phyloP scores from a whole-genome alignment of 92 coral and sea anemone species.

The Meandrina meandrites region DNA sequence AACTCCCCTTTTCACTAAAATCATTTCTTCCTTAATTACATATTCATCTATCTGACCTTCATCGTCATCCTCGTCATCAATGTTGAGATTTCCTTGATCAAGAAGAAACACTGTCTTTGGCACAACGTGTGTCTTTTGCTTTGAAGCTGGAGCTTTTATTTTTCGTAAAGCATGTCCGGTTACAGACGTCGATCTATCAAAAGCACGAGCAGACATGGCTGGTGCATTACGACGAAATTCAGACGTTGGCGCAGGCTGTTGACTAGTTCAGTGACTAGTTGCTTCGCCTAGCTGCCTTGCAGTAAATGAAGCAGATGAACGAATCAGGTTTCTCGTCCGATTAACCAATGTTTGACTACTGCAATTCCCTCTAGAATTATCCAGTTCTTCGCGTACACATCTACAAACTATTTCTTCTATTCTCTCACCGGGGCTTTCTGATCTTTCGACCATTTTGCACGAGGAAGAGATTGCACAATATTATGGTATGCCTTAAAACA shows the following conservation, averaged over 20 bases:
- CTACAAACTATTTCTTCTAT: slow-evolving; percentile 11
- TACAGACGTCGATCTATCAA: background rate
- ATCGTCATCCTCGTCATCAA: slow-evolving; percentile 12
- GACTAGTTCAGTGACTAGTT: slow-evolving; percentile 18
- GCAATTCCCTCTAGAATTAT: slow-evolving; percentile 13
- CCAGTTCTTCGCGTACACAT: slow-evolving; percentile 14
- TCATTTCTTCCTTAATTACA: background rate
- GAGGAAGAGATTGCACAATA: too few species aligned
- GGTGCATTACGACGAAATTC: too few species aligned
- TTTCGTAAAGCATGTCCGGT: background rate
- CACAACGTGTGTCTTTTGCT: background rate
- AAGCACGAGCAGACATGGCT: too few species aligned
- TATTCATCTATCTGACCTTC: background rate
- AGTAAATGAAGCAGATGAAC: slow-evolving; percentile 25
- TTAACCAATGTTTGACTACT: slow-evolving; percentile 2
- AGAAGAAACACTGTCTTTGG: slow-evolving; percentile 19
- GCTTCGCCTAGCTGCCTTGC: slow-evolving; percentile 25
- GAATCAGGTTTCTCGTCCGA: slow-evolving; percentile 16
- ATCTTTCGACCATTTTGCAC: background rate
- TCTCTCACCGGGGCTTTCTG: background rate
- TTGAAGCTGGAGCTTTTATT: background rate
- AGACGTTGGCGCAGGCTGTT: too few species aligned
- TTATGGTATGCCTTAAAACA: too few species aligned
- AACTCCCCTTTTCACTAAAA: background rate
- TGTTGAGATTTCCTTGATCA: slow-evolving; percentile 19